A percentile compares a stretch with the other conserved stretches of the same genome.
phyloP scores from a whole-genome alignment of 2,113 vertebrate species.

The Numida meleagris region DNA sequence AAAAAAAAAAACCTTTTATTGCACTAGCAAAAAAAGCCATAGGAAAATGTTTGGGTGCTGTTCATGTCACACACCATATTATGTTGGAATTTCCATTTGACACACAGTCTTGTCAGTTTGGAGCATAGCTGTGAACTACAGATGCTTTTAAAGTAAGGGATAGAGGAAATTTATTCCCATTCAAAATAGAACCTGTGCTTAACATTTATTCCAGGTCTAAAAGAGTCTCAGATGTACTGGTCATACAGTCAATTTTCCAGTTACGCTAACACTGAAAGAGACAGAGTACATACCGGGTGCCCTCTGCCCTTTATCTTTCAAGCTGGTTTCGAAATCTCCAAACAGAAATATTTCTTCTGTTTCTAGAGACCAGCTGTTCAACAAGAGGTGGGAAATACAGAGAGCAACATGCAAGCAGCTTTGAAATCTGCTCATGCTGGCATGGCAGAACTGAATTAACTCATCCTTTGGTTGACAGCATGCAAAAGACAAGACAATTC shows the following conservation, averaged over 20 bases:
- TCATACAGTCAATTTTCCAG: neutral
- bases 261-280: neutral
- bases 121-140: constrained; percentile 11
- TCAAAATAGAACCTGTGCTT: neutral
- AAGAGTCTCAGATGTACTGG: neutral
- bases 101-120: neutral
- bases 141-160: constrained; percentile 18
- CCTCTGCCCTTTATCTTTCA: neutral
- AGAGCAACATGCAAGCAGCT: constrained; percentile 1
- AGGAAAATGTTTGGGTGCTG: neutral
- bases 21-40: neutral
- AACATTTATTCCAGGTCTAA: neutral
- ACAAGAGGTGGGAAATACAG: constrained; percentile 17
- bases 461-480: neutral
- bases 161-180: neutral
- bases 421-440: constrained; percentile 28
- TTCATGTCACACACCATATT: constrained; percentile 1
- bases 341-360: constrained; percentile 14
- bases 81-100: constrained; percentile 36
- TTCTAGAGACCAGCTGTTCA: constrained; percentile 49
- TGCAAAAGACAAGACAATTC: neutral
- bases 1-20: neutral
- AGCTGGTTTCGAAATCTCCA: constrained; percentile 3
- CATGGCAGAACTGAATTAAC: constrained; percentile 16
- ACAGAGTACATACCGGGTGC: neutral